phyloP scores from a whole-genome alignment of 2,113 vertebrate genomes.

The Nipponia nippon region DNA sequence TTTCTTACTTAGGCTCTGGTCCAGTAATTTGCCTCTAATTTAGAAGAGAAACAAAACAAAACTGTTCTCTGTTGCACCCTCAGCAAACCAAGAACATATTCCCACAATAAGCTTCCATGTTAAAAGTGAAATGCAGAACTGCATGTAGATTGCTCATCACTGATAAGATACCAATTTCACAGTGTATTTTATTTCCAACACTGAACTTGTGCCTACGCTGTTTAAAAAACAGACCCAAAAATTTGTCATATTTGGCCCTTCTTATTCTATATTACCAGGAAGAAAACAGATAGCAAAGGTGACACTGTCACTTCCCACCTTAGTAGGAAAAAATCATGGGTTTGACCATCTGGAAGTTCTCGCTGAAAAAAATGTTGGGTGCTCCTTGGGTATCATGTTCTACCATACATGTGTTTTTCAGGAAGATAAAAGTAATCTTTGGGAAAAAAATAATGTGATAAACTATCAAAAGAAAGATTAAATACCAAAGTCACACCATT shows the following conservation, averaged over 20 bases:
- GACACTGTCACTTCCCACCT: neutral
- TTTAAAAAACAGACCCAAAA: neutral
- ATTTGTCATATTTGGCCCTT: neutral
- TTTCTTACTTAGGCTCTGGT: neutral
- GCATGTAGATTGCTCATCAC: accelerated
- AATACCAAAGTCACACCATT: neutral
- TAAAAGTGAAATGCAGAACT: neutral
- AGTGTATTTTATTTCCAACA: neutral
- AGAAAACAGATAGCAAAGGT: neutral
- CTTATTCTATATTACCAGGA: neutral
- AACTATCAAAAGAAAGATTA: neutral
- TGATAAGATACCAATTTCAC: neutral
- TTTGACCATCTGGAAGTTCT: neutral
- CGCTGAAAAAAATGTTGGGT: neutral
- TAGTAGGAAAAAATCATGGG: neutral
- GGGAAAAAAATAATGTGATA: neutral
- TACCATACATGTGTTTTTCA: neutral
- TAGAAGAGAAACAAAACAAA: neutral
- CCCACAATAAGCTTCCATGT: neutral
- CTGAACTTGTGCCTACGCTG: neutral
- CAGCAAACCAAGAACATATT: neutral
- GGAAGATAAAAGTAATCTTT: neutral
- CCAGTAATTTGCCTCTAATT: neutral
- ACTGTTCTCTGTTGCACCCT: neutral
- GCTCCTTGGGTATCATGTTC: neutral